These are phyloP conservation scores for Drosophila sturtevanti DNA, from an alignment of 1,140 invertebrate genomes.

Conservation along the genomic window DNA sequence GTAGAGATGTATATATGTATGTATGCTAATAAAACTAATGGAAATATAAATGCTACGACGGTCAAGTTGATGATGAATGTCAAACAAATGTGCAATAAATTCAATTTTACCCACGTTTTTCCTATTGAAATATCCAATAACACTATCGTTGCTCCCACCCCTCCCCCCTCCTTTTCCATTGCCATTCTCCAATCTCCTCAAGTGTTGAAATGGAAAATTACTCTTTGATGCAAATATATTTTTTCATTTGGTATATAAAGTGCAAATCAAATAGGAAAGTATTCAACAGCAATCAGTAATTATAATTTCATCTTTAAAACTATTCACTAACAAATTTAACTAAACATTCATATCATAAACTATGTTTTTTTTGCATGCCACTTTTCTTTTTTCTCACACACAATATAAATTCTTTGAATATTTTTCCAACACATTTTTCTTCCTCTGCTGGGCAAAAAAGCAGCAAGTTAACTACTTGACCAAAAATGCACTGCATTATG, in stretches of 20 bases:
- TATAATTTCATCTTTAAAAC: slow-evolving; percentile 10
- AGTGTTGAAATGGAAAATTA: background rate
- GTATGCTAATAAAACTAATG: slow-evolving; percentile 43
- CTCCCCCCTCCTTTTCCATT: too few relatives aligned
- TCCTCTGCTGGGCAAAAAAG: background rate
- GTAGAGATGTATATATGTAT: too few relatives aligned
- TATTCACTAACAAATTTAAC: background rate
- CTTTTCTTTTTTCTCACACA: background rate
- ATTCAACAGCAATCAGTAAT: background rate
- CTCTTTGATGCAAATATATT: slow-evolving; percentile 17
- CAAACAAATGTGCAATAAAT: slow-evolving; percentile 21
- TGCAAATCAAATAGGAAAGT: slow-evolving; percentile 14
- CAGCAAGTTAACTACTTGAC: slow-evolving; percentile 37
- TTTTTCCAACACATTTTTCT: slow-evolving; percentile 28
- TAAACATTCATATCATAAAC: background rate
- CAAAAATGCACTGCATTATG: slow-evolving; percentile 57
- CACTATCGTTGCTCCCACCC: too few relatives aligned
- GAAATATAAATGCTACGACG: slow-evolving; percentile 12
- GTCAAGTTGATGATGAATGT: slow-evolving; percentile 14
- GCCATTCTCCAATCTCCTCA: background rate
- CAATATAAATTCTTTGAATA: slow-evolving; percentile 25
- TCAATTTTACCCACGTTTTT: slow-evolving; percentile 26
- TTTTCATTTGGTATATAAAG: background rate
- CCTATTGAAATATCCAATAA: background rate
- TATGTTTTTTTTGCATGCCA: background rate